These are phyloP conservation scores for Oedothorax gibbosus DNA, from an alignment of 1,140 invertebrate species.

Conservation along the genomic window DNA sequence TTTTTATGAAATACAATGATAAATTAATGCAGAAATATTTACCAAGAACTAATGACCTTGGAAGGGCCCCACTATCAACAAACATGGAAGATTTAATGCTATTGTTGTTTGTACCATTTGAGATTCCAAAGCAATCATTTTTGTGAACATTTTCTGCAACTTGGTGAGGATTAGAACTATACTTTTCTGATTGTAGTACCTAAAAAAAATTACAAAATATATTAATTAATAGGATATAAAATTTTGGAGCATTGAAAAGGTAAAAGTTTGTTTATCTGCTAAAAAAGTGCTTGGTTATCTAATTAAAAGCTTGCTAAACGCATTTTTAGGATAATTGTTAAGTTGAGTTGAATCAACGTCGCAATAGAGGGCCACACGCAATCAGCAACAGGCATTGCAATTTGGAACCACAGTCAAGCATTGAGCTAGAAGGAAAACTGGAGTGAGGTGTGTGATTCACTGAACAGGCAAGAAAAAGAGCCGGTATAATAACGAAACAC, in stretches of 20 bases:
- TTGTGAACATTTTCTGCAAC: conserved; percentile 49
- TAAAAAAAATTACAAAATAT: not conserved
- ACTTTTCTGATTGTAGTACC: conserved; percentile 45
- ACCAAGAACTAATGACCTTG: conserved; percentile 66
- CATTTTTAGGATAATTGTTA: too few relatives aligned
- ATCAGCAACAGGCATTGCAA: too few relatives aligned
- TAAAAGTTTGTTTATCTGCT: not conserved
- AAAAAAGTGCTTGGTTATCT: too few relatives aligned
- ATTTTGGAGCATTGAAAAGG: not conserved
- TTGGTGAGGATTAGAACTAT: conserved; percentile 45
- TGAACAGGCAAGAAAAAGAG: too few relatives aligned
- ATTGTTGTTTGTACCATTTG: conserved; percentile 28
- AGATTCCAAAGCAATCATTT: conserved; percentile 5
- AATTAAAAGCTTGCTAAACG: too few relatives aligned
- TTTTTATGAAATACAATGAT: too few relatives aligned
- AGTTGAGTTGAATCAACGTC: too few relatives aligned
- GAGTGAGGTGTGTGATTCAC: too few relatives aligned
- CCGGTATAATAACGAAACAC: too few relatives aligned
- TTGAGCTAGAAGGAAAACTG: too few relatives aligned
- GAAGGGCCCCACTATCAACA: conserved; percentile 65
- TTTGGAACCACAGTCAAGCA: too few relatives aligned
- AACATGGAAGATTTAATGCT: conserved; percentile 53
- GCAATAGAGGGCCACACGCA: too few relatives aligned
- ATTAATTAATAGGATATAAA: not conserved
- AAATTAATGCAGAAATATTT: not conserved